phyloP scores from a whole-genome alignment of 2,113 vertebrate species.

The Poeciliopsis prolifica region DNA sequence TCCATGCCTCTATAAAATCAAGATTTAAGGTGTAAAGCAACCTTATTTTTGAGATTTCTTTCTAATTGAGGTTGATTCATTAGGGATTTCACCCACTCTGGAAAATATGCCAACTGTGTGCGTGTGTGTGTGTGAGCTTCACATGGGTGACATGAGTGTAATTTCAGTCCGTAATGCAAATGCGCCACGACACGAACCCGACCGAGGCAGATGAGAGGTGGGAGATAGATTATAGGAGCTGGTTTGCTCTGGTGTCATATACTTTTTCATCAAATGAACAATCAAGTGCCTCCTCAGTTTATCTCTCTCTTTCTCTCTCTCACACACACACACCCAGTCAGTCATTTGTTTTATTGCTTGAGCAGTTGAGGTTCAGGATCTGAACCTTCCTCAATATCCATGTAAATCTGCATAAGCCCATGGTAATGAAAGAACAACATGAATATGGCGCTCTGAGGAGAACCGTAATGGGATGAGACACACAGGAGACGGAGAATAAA shows the following conservation, averaged over 20 bases:
- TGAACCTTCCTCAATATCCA: slow-evolving; percentile 53
- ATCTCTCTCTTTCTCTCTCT: neutral
- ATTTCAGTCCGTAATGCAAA: slow-evolving; percentile 52
- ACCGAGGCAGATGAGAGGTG: slow-evolving; percentile 17
- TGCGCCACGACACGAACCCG: slow-evolving; percentile 34
- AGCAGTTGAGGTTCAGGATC: slow-evolving; percentile 45
- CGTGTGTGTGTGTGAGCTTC: slow-evolving; percentile 13
- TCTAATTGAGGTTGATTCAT: slow-evolving; percentile 9
- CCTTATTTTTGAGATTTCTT: slow-evolving; percentile 3
- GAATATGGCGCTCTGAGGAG: slow-evolving; percentile 46
- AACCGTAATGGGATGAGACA: slow-evolving; percentile 34
- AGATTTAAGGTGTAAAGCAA: neutral
- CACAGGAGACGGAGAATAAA: slow-evolving; percentile 26
- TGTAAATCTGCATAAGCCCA: slow-evolving; percentile 61
- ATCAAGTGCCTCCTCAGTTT: slow-evolving; percentile 18
- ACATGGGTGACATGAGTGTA: slow-evolving; percentile 22
- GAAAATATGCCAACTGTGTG: neutral
- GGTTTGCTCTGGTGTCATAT: slow-evolving; percentile 56
- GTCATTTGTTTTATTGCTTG: slow-evolving; percentile 28
- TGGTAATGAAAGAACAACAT: slow-evolving; percentile 72
- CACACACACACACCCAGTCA: slow-evolving; percentile 15
- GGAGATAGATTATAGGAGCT: slow-evolving; percentile 37
- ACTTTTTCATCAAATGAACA: slow-evolving; percentile 47
- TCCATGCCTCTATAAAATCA: neutral
- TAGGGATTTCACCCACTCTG: slow-evolving; percentile 4